Conservation (phyloP, 2,113 vertebrate genomes). For the Malurus alboscapulatus region DNA sequence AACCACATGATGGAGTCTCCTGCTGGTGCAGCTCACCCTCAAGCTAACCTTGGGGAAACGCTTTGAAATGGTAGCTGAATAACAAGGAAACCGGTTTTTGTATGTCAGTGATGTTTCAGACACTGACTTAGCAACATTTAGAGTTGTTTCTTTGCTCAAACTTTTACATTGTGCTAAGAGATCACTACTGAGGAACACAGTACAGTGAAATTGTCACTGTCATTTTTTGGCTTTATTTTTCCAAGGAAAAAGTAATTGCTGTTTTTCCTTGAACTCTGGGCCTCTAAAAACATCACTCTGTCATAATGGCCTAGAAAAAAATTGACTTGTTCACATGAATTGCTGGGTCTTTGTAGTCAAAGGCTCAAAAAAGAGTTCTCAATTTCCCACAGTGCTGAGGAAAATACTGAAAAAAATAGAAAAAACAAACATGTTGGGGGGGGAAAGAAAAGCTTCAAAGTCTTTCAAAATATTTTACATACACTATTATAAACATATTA, state of each 20-base stretch:
- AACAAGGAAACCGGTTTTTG: not conserved
- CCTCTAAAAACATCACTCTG: not conserved
- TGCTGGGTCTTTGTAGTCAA: slow-evolving; percentile 3
- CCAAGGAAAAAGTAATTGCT: not conserved
- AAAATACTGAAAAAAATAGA: not conserved
- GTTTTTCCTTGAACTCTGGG: not conserved
- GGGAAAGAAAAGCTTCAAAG: not conserved
- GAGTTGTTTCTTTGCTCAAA: not conserved
- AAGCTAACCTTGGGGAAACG: slow-evolving; percentile 41
- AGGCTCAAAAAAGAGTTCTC: not conserved
- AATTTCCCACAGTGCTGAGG: not conserved
- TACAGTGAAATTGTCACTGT: not conserved
- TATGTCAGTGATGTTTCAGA: not conserved
- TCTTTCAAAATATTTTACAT: not conserved
- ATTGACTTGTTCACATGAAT: not conserved
- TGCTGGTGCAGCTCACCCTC: slow-evolving; percentile 11
- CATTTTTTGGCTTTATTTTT: not conserved
- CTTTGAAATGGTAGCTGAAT: slow-evolving; percentile 32
- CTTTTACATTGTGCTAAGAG: not conserved
- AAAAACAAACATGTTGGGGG: not conserved
- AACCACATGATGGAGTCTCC: not conserved
- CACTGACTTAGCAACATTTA: slow-evolving; percentile 1
- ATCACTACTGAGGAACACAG: not conserved
- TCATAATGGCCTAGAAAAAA: not conserved
- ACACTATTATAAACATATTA: not conserved